A percentile compares a stretch with the other conserved stretches of the same genome.
Conservation (phyloP, 2,888 invertebrate species). For the Sisyra nigra region DNA sequence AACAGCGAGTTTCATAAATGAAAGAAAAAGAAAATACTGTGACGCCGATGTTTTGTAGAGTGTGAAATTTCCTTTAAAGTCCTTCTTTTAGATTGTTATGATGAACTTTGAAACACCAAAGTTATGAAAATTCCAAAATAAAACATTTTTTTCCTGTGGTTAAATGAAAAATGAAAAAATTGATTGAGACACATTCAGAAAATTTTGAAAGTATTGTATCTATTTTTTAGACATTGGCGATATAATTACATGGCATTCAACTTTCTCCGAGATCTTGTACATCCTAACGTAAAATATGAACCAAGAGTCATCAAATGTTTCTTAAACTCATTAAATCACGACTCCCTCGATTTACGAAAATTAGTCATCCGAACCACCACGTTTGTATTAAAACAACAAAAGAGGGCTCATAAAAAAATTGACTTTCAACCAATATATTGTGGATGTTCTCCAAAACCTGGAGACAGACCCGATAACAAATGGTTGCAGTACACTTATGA, state of each 20-base stretch:
- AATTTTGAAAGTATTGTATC: too few species aligned
- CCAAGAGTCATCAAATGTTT: conserved; percentile 45
- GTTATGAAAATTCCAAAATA: too few species aligned
- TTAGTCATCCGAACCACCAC: conserved; percentile 43
- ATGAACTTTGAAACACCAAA: too few species aligned
- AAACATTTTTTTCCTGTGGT: too few species aligned
- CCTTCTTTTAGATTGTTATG: too few species aligned
- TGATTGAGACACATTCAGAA: too few species aligned
- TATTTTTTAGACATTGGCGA: conserved; percentile 56
- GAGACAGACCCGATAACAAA: conserved; percentile 50
- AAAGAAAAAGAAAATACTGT: too few species aligned
- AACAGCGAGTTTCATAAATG: too few species aligned
- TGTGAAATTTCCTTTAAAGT: too few species aligned
- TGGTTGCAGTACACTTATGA: conserved; percentile 57
- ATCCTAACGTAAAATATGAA: conserved; percentile 51
- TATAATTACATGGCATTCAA: conserved; percentile 59
- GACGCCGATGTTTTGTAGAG: too few species aligned
- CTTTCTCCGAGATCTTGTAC: conserved; percentile 53
- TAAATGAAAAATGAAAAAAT: too few species aligned
- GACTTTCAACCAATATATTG: conserved; percentile 32
- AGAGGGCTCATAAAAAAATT: conserved; percentile 43
- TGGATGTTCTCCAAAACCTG: conserved; percentile 21
- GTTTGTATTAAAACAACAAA: conserved; percentile 54
- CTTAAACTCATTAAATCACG: conserved; percentile 49
- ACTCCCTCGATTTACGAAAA: conserved; percentile 66